Conservation (phyloP, 2,113 vertebrate genomes). For the Rynchops niger region DNA sequence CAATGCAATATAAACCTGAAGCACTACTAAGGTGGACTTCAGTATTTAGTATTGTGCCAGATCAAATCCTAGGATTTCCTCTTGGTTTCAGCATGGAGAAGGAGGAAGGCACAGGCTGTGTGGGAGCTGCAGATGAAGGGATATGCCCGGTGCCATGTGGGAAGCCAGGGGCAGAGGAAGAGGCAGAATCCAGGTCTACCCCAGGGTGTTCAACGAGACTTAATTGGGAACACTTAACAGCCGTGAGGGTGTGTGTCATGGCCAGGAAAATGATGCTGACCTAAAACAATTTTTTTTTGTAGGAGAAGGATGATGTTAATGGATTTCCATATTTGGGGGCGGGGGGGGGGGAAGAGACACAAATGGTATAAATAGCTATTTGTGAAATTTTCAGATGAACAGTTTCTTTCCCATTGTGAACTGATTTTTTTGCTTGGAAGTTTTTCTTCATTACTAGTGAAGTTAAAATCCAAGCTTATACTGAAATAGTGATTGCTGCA, state of each 20-base stretch:
- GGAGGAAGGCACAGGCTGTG: background rate
- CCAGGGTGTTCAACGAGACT: background rate
- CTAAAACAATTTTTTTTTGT: background rate
- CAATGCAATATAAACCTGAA: background rate
- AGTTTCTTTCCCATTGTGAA: background rate
- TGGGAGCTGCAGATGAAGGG: background rate
- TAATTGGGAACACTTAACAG: background rate
- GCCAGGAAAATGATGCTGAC: background rate
- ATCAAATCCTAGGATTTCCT: background rate
- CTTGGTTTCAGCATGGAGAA: background rate
- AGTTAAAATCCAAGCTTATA: background rate
- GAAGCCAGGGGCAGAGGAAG: background rate
- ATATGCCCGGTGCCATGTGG: background rate
- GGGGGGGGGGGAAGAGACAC: no score
- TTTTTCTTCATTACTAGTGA: background rate
- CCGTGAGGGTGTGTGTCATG: background rate
- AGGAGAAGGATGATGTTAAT: rapidly evolving
- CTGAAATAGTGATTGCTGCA: background rate
- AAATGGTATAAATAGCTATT: background rate
- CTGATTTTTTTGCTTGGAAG: background rate
- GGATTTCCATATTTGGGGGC: background rate
- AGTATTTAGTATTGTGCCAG: background rate
- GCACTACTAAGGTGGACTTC: background rate
- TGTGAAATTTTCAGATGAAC: background rate
- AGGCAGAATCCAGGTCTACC: background rate